phyloP scores from a whole-genome alignment of 1,140 invertebrate species.

The Zaprionus lachaisei region DNA sequence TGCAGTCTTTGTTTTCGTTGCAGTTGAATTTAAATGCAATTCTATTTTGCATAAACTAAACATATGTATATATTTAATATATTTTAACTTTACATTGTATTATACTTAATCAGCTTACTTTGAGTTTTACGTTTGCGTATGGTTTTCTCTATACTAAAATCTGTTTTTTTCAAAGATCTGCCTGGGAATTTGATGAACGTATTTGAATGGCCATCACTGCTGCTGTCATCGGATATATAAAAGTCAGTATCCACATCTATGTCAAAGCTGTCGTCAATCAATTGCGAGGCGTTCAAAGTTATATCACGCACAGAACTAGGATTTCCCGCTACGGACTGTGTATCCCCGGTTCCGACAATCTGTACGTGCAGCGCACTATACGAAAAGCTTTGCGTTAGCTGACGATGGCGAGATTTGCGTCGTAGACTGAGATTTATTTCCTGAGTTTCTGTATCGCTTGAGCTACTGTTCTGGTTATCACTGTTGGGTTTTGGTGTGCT shows the following conservation, averaged over 20 bases:
- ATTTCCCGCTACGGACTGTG: neutral
- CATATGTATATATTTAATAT: conserved; percentile 23
- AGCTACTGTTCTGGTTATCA: conserved; percentile 23
- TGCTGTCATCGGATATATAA: conserved; percentile 66
- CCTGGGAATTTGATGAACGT: conserved; percentile 42
- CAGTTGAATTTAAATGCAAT: conserved; percentile 58
- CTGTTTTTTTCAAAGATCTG: conserved; percentile 34
- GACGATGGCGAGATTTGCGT: conserved; percentile 36
- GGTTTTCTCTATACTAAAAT: conserved; percentile 45
- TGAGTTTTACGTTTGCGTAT: conserved; percentile 41
- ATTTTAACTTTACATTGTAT: conserved; percentile 22
- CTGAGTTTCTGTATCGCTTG: conserved; percentile 46
- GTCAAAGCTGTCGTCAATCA: conserved; percentile 59
- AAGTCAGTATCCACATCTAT: conserved; percentile 56
- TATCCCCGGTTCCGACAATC: conserved; percentile 26
- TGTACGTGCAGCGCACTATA: conserved; percentile 56
- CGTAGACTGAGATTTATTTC: conserved; percentile 43
- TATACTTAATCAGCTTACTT: conserved; percentile 15
- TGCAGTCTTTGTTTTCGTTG: conserved; percentile 18
- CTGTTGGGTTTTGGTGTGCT: neutral
- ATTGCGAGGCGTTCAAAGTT: conserved; percentile 41
- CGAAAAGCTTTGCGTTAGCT: conserved; percentile 31
- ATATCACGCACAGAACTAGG: conserved; percentile 45
- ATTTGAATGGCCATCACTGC: conserved; percentile 51
- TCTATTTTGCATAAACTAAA: conserved; percentile 9